Conservation (phyloP, 2,888 invertebrate genomes). For the Ochropleura leucogaster region DNA sequence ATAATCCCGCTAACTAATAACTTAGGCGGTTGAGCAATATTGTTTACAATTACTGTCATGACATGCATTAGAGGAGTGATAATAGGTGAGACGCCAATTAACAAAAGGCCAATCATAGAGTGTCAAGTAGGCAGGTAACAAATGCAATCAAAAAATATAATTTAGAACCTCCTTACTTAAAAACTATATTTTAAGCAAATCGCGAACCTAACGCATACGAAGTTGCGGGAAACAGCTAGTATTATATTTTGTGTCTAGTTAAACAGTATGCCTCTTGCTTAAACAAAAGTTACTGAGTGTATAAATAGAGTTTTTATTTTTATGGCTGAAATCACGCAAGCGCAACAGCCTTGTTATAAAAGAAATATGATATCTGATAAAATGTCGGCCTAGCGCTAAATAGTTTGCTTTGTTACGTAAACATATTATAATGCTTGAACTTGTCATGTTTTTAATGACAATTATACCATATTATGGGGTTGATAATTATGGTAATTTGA, state of each 20-base stretch:
- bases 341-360: slow-evolving; percentile 72
- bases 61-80: too few species aligned
- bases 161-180: too few species aligned
- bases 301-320: slow-evolving; percentile 58
- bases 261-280: slow-evolving; percentile 37
- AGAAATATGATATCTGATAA: slow-evolving; percentile 67
- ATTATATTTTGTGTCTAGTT: slow-evolving; percentile 10
- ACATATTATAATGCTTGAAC: slow-evolving; percentile 12
- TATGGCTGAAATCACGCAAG: slow-evolving; percentile 71
- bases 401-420: slow-evolving; percentile 46
- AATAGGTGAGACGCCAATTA: too few species aligned
- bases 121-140: too few species aligned
- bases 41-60: too few species aligned
- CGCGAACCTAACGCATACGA: too few species aligned
- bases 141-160: too few species aligned
- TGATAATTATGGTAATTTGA: slow-evolving; percentile 35
- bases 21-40: too few species aligned
- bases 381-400: slow-evolving; percentile 59
- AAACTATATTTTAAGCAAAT: too few species aligned
- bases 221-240: too few species aligned
- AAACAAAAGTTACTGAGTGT: slow-evolving; percentile 47
- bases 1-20: too few species aligned
- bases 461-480: slow-evolving; percentile 16
- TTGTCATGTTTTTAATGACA: slow-evolving; percentile 29
- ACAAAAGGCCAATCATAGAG: too few species aligned